Percentiles rank a stretch among this genome's conserved stretches.
These are phyloP conservation scores for Samia ricini DNA, from an alignment of 1,140 invertebrate genomes.

Conservation along the genomic window DNA sequence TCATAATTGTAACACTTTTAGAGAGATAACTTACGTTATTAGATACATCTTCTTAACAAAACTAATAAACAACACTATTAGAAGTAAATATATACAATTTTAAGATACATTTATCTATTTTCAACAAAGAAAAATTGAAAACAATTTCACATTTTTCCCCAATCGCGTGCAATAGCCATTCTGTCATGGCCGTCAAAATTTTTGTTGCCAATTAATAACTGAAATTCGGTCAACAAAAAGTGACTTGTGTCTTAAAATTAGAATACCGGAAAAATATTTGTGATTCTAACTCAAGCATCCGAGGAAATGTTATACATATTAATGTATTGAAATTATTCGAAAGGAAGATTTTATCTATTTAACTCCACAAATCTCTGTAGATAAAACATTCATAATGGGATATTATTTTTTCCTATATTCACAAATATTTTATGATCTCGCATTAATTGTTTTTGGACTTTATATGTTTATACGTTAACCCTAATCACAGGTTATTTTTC, in stretches of 20 bases:
- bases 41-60: background rate
- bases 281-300: background rate
- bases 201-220: background rate
- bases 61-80: background rate
- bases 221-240: background rate
- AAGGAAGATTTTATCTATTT: no score
- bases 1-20: constrained; percentile 1
- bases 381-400: no score
- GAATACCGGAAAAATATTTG: background rate
- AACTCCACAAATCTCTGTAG: no score
- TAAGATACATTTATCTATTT: background rate
- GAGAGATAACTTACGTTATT: background rate
- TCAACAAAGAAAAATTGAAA: constrained; percentile 10
- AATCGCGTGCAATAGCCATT: constrained; percentile 4
- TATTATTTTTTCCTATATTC: no score
- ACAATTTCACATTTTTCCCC: constrained; percentile 9
- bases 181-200: constrained; percentile 14
- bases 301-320: no score
- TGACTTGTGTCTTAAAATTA: no score
- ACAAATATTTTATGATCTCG: no score
- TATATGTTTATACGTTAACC: no score
- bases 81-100: background rate
- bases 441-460: no score
- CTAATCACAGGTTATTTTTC: no score
- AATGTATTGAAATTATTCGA: no score